Evolutionary conservation across 2,888 invertebrate species (phyloP), one percentile per base, ranked within the genome.

Genomic region (Oligia latruncula): DNA sequence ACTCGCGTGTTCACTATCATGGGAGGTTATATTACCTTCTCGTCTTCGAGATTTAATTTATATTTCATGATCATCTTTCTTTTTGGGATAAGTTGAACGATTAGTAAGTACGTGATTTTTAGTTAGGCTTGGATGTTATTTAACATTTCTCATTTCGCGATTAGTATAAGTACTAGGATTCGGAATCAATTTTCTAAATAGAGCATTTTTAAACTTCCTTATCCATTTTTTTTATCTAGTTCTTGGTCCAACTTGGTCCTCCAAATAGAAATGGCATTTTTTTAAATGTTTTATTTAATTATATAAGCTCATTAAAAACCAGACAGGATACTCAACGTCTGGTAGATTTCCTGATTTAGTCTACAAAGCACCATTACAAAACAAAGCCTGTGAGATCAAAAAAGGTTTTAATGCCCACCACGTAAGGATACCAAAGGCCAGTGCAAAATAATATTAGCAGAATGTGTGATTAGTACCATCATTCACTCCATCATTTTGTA

Each of bases 361-460:
- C 8, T 20, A 88, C 88, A 82, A 88, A 85, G 87, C 67, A 79
- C 67, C 78, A 85, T 87, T 83, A 85, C 29, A 80, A 62, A 82
- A 83, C 79, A 82, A 83, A 80, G 81, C 76, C 81, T 80, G 67
- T 71, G 55, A 20, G 23, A 75, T 64, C 13, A 35, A 77, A 82
- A 86, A 87, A 75, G 68, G 78, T 46, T 85, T 68, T 67, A 83
- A 85, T 88, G 86, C 84, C 43, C 20, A 68, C 82, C 88, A 82
- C 86, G 82, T 84, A 77, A 82, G 76, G 81, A 78, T 52, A 64
- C 60, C 86, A 86, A 29, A 86, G 86, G 86, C 35, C 71, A 52
- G 4, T 74, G 67, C 70, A 67, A 80, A 82, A 75, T 76, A 80
- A 71, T 71, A 68, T 71, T 60, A 65, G 52, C 72, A 64, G 72